phyloP scores from a whole-genome alignment of 1,140 invertebrate genomes.

The Caenorhabditis inopinata region DNA sequence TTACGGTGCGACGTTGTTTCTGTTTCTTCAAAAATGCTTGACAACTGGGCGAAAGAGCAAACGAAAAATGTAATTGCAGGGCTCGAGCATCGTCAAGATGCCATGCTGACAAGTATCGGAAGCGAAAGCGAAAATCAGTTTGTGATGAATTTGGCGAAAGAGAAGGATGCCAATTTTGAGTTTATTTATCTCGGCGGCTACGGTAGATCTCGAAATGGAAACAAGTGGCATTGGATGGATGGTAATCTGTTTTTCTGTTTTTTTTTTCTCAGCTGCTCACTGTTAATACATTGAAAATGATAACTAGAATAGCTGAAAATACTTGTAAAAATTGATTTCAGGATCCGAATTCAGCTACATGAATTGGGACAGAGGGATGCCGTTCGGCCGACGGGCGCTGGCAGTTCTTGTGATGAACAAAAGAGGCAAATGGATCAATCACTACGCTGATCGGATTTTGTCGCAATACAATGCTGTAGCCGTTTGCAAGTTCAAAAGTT shows the following conservation, averaged over 20 bases:
- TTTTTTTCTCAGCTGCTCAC: not conserved
- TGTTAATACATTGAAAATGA: too few relatives aligned
- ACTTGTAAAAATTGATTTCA: not conserved
- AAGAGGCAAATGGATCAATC: conserved; percentile 52
- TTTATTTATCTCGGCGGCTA: conserved; percentile 53
- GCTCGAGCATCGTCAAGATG: conserved; percentile 49
- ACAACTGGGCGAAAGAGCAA: too few relatives aligned
- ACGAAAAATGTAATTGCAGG: too few relatives aligned
- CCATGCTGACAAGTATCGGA: conserved; percentile 47
- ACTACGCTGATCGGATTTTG: conserved; percentile 51
- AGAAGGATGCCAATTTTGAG: conserved; percentile 43
- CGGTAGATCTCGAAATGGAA: conserved; percentile 49
- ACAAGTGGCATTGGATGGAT: conserved; percentile 58
- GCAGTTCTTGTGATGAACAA: conserved; percentile 55
- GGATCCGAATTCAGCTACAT: conserved; percentile 24
- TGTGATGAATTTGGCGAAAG: conserved; percentile 52
- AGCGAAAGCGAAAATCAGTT: conserved; percentile 52
- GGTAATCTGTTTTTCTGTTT: conserved; percentile 35
- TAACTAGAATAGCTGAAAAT: too few relatives aligned
- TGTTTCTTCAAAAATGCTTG: too few relatives aligned
- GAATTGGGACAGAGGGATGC: conserved; percentile 52
- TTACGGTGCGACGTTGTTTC: conserved; percentile 41
- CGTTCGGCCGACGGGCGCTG: conserved; percentile 40
- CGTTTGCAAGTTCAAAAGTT: conserved; percentile 53
- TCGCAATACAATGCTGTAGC: conserved; percentile 46